Evolutionary conservation across 2,113 vertebrate species (phyloP), one percentile per base, ranked within the genome.

Genomic region (Rhipidura dahli): DNA sequence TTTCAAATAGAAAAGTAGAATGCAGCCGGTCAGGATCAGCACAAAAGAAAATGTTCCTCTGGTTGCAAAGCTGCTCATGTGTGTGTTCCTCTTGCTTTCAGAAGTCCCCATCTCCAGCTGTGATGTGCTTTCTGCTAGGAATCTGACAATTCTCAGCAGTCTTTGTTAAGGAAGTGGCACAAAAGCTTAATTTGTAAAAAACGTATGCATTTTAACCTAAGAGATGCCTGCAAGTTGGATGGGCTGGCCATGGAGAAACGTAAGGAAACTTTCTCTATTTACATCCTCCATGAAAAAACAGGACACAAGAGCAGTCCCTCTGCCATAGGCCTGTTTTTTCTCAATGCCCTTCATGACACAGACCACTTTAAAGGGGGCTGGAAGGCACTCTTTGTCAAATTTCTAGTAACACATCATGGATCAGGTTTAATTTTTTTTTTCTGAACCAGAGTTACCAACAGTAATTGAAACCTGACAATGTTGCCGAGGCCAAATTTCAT

Each of bases 401-500:
- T 96, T 96, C 96, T 95, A 95, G 92, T 90, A 96, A 91, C 88
- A 87, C 93, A 94, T 92, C 93, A 92, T 88, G 85, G 88, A 90
- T 93, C 76, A 89, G 95, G 78, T 90, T 86, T 76, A 42, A 53
- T 39, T 66, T 57, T 69, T 90, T 83, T 83, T 92, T 92, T 39
- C 88, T 95, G 64, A 88, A 90, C 76, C 83, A 83, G 51, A 57
- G 50, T 94, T 95, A 93, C 90, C 86, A 95, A 78, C 61, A 51
- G 40, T 96, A 96, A 97, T 96, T 97, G 93, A 96, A 97, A 96
- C 94, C 94, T 96, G 96, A 97, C 92, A 92, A 33, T n/a, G 77
- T n/a, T 95, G 65, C 83, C 0, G 61, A 84, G 77, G 83, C 93
- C 90, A 92, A 97, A 95, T 89, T 92, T 94, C 94, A 92, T 95